phyloP scores from a whole-genome alignment of 1,140 invertebrate species.

The Hyphantria cunea region DNA sequence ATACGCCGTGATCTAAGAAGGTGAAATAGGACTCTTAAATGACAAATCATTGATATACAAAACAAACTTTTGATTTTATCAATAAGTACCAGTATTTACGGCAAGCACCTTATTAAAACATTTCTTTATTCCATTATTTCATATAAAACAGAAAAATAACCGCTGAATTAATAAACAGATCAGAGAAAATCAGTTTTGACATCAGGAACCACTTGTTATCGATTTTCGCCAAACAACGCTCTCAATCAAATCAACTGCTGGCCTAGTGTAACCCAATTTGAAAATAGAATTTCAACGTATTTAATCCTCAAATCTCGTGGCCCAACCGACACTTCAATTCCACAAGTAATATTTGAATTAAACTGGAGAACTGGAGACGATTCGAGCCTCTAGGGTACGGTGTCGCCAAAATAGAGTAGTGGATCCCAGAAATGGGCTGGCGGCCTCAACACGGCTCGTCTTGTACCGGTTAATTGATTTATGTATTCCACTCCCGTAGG shows the following conservation, averaged over 20 bases:
- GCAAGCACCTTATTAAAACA: too few relatives aligned
- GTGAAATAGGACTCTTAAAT: too few relatives aligned
- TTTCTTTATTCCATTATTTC: too few relatives aligned
- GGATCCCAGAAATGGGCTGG: conserved; percentile 59
- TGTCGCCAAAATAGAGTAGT: conserved; percentile 65
- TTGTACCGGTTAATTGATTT: conserved; percentile 73
- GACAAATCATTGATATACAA: too few relatives aligned
- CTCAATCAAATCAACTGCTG: conserved; percentile 22
- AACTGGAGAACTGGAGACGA: conserved; percentile 54
- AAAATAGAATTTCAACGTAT: conserved; percentile 24
- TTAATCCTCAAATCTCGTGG: conserved; percentile 31
- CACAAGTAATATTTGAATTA: conserved; percentile 75
- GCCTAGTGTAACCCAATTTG: conserved; percentile 27
- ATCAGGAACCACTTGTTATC: background rate
- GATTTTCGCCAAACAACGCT: background rate
- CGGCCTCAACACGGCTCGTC: conserved; percentile 57
- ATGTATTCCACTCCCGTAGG: conserved; percentile 51
- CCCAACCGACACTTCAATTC: conserved; percentile 57
- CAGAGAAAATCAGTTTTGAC: too few relatives aligned
- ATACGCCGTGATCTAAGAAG: too few relatives aligned
- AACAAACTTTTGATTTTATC: too few relatives aligned
- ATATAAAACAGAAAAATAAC: too few relatives aligned
- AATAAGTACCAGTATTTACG: too few relatives aligned
- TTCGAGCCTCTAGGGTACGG: conserved; percentile 49
- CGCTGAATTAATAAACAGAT: too few relatives aligned